Base-by-base conservation (phyloP, 2,888 invertebrate genomes). In the Nudaria mundana region DNA sequence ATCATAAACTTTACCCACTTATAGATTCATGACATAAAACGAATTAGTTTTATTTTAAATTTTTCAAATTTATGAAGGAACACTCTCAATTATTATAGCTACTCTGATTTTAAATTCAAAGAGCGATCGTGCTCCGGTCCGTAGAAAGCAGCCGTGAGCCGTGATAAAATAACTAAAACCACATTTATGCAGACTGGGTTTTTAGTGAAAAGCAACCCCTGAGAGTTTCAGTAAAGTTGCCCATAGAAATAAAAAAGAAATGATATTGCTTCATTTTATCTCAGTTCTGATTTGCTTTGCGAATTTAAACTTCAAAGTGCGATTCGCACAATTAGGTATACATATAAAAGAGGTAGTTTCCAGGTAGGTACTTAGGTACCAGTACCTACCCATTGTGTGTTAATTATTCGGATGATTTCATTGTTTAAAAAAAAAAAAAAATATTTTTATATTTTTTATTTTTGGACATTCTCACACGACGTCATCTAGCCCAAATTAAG, bases 101-200 rank as follows among this genome's bases (percentile, higher is more conserved):
- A 24, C 16, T 25, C 39, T 46, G 30, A 44, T 48, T 55, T 62
- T 57, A 53, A 53, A 57, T 57, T 55, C 30, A 49, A 47, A 49
- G 30, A 44, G 42, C 11, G 61, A 56, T 51, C 58, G 52, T 53
- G 56, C 52, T 44, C 33, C 32, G 12, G 13, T 14, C 36, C 32
- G 36, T 38, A 15, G 16, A 30, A 23, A 20, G 26, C 10, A 16
- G 34, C 40, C 47, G 46, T 18, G 18, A 3, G 5, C 18, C n/a
- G n/a, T 53, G 48, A 44, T 51, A 53, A 54, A 50, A 47, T 29
- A 40, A 48, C 36, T 38, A 47, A 45, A 46, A 44, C 37, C 52
- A 51, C 41, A 47, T 52, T 41, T 33, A 30, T 37, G 51, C 49
- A 52, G 35, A 13, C 16, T 32, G 12, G 16, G 6, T 11, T 15